Base-by-base conservation (phyloP, 2,888 invertebrate genomes). In the Griposia aprilina region DNA sequence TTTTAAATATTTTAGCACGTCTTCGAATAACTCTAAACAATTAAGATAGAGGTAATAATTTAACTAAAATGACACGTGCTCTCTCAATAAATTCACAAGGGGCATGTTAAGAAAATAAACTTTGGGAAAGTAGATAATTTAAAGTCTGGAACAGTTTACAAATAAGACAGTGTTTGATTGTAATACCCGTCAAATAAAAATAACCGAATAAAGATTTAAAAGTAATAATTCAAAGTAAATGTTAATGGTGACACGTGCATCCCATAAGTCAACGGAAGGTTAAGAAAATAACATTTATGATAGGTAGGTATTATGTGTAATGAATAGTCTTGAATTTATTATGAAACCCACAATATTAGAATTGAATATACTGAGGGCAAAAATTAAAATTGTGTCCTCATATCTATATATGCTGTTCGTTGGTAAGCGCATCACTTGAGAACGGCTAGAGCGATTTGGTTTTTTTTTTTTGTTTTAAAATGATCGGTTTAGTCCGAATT, bases 1-100 rank as follows among this genome's bases (percentile, higher is more conserved):
- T 76, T 76, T 83, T 85, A 60, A 85, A 85, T 81, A 76, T 67
- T 75, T 77, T 62, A 75, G 57, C 80, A 63, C 72, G 69, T 74
- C 70, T 81, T 59, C 26, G 45, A 63, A 69, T 79, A 57, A 76
- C 74, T 80, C 45, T 65, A 80, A 72, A 82, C 77, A 82, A 77
- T 82, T 87, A 76, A 79, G 71, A 78, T 63, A n/a, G 59, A 23
- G 66, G 68, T 80, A 74, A 81, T 87, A 83, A 84, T 73, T 88
- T 78, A 76, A 52, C 41, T 41, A 66, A 77, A 78, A 71, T 86
- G 80, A 83, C 87, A 88, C 84, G 73, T 88, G 87, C 74, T 62
- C 30, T 36, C 65, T 45, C 41, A 36, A 83, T 80, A 73, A 69
- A 76, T 59, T 73, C 66, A 69, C 66, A 70, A 20, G 69, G 55